A percentile compares a stretch with the other conserved stretches of the same genome.
phyloP scores from a whole-genome alignment of 2,797 vertebrate species.

The Carduelis carduelis region DNA sequence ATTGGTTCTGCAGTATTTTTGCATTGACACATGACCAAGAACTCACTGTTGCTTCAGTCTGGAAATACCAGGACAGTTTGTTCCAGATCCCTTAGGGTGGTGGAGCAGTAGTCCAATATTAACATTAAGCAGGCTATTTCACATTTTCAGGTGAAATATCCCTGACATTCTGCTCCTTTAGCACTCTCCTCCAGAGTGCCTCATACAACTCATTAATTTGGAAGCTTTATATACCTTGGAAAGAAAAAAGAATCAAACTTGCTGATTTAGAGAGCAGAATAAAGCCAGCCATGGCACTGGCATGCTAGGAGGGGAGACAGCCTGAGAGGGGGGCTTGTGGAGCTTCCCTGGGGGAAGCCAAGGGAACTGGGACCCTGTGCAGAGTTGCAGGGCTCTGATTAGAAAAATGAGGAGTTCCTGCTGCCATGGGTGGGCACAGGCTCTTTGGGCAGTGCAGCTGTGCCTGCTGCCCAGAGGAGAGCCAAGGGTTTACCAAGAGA shows the following conservation, averaged over 20 bases:
- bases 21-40: neutral
- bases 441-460: neutral
- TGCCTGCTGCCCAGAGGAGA: neutral
- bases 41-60: neutral
- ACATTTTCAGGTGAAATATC: neutral
- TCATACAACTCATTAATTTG: neutral
- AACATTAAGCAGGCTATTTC: neutral
- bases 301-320: no score
- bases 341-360: neutral
- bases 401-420: rapidly evolving
- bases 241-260: neutral
- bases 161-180: neutral
- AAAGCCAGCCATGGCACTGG: neutral
- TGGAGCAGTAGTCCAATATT: neutral
- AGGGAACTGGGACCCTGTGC: neutral
- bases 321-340: no score
- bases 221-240: neutral
- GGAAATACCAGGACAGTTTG: neutral
- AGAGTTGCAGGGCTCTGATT: neutral
- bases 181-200: neutral
- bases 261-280: neutral
- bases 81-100: neutral
- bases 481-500: neutral
- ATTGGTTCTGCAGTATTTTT: neutral
- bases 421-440: neutral